These are phyloP conservation scores for Drosophila pruinosa DNA, from an alignment of 1,140 invertebrate species.

Conservation along the genomic window DNA sequence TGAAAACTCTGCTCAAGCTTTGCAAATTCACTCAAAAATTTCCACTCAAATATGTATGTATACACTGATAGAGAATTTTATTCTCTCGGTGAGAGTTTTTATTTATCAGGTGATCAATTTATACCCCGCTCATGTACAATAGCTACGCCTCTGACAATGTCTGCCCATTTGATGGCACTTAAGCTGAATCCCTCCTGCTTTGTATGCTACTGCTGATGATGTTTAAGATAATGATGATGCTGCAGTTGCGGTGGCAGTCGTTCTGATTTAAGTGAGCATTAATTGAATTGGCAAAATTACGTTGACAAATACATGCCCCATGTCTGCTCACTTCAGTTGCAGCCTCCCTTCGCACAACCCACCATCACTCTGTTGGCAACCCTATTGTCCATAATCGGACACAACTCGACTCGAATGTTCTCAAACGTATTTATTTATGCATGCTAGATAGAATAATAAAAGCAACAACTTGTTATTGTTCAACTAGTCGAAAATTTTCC, in stretches of 20 bases:
- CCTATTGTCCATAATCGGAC: constrained; percentile 32
- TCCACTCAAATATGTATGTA: neutral
- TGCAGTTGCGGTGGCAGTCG: constrained; percentile 10
- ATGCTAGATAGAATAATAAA: constrained; percentile 21
- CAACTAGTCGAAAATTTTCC: constrained; percentile 58
- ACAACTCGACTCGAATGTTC: constrained; percentile 35
- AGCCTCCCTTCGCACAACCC: neutral
- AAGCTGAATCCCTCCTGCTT: constrained; percentile 36
- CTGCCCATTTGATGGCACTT: constrained; percentile 44
- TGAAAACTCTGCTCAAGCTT: too few species aligned
- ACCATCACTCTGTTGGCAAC: neutral
- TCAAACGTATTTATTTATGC: constrained; percentile 41
- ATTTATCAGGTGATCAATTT: neutral
- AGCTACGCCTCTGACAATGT: constrained; percentile 4
- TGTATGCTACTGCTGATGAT: constrained; percentile 50
- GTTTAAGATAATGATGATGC: constrained; percentile 9
- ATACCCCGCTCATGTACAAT: neutral
- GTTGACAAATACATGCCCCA: constrained; percentile 57
- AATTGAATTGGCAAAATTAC: constrained; percentile 82
- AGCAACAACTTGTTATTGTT: constrained; percentile 3
- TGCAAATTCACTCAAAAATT: neutral
- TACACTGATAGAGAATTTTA: neutral
- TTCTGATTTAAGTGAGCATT: constrained; percentile 74
- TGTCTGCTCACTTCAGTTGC: neutral
- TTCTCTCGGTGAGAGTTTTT: neutral